Evolutionary conservation across 2,888 invertebrate species (phyloP).

Genomic region (Gymnoscelis rufifasciata): DNA sequence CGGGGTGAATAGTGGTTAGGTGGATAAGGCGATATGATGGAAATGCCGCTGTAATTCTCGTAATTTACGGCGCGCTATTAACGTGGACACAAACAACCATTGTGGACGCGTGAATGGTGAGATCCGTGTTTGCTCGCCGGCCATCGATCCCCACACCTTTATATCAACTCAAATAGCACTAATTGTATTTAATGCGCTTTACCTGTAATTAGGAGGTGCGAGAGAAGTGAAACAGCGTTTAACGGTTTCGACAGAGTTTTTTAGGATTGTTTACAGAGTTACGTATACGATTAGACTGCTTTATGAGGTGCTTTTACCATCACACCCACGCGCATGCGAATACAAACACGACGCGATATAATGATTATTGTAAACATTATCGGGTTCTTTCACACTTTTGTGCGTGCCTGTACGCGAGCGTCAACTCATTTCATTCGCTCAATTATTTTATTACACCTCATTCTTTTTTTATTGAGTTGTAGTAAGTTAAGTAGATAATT

Average conservation of each 20-base stretch:
- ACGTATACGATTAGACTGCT: constrained; percentile 57
- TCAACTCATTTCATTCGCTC: constrained; percentile 14
- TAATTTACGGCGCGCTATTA: constrained; percentile 46
- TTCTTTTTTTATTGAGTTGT: constrained; percentile 21
- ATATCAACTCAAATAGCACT: constrained; percentile 69
- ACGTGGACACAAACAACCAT: constrained; percentile 53
- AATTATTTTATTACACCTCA: constrained; percentile 27
- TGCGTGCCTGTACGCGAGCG: constrained; percentile 27
- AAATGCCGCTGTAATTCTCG: constrained; percentile 41
- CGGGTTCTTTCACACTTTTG: constrained; percentile 42
- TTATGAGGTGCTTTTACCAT: constrained; percentile 59
- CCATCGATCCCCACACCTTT: constrained; percentile 59
- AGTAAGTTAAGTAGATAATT: constrained; percentile 3
- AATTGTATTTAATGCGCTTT: constrained; percentile 73
- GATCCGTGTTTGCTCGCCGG: constrained; percentile 51
- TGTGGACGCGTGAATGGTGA: constrained; percentile 48
- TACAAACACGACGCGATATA: constrained; percentile 56
- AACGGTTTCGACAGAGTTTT: constrained; percentile 56
- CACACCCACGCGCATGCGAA: constrained; percentile 55
- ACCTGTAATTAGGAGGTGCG: constrained; percentile 76
- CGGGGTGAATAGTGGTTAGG: too few relatives aligned
- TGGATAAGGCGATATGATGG: constrained; percentile 34
- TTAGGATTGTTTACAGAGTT: constrained; percentile 56
- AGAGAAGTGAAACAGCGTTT: constrained; percentile 66
- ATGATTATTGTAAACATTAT: constrained; percentile 60